Evolutionary conservation across 2,797 vertebrate genomes (phyloP).

Genomic region (Sciurus vulgaris): DNA sequence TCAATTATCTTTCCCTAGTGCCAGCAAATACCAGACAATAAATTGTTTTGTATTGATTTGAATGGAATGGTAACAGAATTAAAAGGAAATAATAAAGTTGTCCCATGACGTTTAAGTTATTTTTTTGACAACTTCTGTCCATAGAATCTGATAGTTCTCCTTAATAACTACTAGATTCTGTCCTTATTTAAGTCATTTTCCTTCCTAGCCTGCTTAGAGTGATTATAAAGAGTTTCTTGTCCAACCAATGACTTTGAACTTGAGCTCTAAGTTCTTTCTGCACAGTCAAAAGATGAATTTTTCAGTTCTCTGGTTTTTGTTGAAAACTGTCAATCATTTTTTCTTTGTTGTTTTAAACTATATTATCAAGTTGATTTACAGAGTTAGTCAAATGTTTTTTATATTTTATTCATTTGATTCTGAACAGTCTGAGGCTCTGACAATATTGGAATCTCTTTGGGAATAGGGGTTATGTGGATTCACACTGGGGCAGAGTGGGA

Average conservation of each 20-base stretch:
- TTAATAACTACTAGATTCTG: not conserved
- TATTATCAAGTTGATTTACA: not conserved
- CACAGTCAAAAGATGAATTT: not conserved
- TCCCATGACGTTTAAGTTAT: not conserved
- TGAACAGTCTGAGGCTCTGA: not conserved
- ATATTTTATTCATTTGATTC: not conserved
- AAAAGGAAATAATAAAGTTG: not conserved
- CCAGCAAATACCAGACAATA: not conserved
- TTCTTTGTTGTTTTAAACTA: not conserved
- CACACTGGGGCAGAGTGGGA: not conserved
- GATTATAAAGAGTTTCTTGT: not conserved
- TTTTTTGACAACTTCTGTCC: not conserved
- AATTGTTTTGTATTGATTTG: not conserved
- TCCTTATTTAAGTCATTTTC: not conserved
- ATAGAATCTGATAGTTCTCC: not conserved
- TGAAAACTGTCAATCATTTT: not conserved
- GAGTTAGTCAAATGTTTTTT: not conserved
- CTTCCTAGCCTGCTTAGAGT: not conserved
- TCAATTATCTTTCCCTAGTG: not conserved
- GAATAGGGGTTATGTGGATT: not conserved
- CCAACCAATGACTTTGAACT: not conserved
- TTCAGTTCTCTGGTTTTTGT: not conserved
- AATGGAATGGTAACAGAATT: not conserved
- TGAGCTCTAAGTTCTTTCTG: not conserved
- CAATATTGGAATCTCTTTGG: not conserved